Conservation (phyloP, 2,797 vertebrate genomes). For the Hippoglossus hippoglossus region DNA sequence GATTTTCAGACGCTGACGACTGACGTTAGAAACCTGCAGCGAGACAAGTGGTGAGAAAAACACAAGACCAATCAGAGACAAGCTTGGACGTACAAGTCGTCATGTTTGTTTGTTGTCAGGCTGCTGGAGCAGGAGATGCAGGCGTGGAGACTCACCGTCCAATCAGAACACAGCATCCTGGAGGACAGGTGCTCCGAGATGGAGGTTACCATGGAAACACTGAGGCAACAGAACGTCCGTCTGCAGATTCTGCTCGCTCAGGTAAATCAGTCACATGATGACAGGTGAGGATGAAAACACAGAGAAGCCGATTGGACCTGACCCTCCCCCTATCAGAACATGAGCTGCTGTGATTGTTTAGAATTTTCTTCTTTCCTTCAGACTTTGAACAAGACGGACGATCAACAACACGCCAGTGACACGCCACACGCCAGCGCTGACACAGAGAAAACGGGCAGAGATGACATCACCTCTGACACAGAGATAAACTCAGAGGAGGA, state of each 20-base stretch:
- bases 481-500: constrained; percentile 20
- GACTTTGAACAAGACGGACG: constrained; percentile 61
- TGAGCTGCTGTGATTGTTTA: too few species aligned
- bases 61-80: neutral
- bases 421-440: neutral
- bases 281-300: neutral
- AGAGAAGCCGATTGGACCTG: too few species aligned
- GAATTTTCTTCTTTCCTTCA: constrained; percentile 10
- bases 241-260: constrained; percentile 80
- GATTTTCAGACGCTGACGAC: constrained; percentile 59
- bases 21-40: constrained; percentile 80
- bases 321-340: too few species aligned
- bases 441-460: neutral
- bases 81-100: neutral
- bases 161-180: constrained; percentile 82
- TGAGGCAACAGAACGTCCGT: constrained; percentile 79
- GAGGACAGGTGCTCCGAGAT: constrained; percentile 84
- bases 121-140: constrained; percentile 85
- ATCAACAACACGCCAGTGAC: constrained; percentile 1
- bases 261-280: constrained; percentile 42
- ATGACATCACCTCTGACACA: neutral
- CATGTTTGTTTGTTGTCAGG: constrained; percentile 70
- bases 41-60: constrained; percentile 79
- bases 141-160: constrained; percentile 80
- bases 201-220: constrained; percentile 84